Evolutionary conservation across 2,113 vertebrate species (phyloP).

Genomic region (Rhombomys opimus): DNA sequence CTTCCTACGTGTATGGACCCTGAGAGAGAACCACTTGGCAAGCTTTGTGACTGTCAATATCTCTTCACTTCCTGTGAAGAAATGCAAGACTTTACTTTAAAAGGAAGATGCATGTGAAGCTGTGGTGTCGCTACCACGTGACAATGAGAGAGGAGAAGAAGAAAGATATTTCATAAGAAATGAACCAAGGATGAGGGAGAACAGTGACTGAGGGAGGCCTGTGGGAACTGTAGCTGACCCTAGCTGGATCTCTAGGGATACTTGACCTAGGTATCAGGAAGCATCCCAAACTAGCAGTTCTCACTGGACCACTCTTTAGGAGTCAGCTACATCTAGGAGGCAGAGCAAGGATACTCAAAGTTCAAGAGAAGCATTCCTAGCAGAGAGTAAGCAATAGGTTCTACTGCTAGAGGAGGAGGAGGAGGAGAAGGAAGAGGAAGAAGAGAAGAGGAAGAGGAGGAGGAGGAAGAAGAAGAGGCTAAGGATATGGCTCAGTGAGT

Average conservation of each 20-base stretch:
- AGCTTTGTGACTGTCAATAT: not conserved
- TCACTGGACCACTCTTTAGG: not conserved
- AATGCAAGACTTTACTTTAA: not conserved
- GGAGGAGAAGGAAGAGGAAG: not conserved
- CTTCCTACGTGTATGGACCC: not conserved
- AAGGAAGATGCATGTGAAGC: not conserved
- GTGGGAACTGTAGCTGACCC: not conserved
- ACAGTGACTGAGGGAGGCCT: not conserved
- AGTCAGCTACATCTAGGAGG: not conserved
- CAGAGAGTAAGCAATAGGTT: not conserved
- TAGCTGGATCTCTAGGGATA: not conserved
- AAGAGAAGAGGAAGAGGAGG: fast-evolving
- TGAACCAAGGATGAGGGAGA: not conserved
- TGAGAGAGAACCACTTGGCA: not conserved
- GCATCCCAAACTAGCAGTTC: not conserved
- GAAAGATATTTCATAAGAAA: not conserved
- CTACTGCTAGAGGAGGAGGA: not conserved
- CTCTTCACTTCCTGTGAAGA: not conserved
- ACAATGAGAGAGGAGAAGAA: not conserved
- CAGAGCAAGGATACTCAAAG: not conserved
- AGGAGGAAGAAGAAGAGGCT: not conserved
- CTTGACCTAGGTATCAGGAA: not conserved
- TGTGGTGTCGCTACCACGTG: not conserved
- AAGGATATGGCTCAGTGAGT: not conserved
- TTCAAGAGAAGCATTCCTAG: not conserved